Evolutionary conservation across 1,140 invertebrate genomes (phyloP).

Genomic region (Diachasmimorpha longicaudata): DNA sequence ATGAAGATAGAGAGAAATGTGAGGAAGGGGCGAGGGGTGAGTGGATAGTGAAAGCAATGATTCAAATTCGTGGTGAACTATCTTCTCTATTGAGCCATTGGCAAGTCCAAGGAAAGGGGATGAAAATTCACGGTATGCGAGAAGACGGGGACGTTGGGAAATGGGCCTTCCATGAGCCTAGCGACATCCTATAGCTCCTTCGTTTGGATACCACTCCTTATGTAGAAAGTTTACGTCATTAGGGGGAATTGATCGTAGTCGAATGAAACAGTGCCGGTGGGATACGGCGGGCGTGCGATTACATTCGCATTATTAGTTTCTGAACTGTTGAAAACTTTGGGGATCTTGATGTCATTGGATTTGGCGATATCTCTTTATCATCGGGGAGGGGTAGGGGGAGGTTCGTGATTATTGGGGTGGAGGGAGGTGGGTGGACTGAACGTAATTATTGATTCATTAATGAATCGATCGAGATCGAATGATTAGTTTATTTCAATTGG

Average conservation of each 20-base stretch:
- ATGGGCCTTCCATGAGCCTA: too few relatives aligned
- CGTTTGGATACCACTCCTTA: constrained; percentile 2
- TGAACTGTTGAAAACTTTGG: background rate
- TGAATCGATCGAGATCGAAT: too few relatives aligned
- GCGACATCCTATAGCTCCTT: too few relatives aligned
- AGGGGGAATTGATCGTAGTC: constrained; percentile 28
- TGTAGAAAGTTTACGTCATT: constrained; percentile 29
- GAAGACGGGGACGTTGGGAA: background rate
- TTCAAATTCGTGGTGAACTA: constrained; percentile 9
- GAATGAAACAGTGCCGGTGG: constrained; percentile 19
- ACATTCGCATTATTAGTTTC: constrained; percentile 28
- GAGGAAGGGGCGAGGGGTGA: background rate
- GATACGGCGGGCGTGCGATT: constrained; percentile 25
- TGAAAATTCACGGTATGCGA: too few relatives aligned
- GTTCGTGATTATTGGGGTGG: too few relatives aligned
- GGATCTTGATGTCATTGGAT: background rate
- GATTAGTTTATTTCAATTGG: too few relatives aligned
- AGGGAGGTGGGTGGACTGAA: too few relatives aligned
- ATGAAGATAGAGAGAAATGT: constrained; percentile 1
- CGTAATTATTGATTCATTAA: too few relatives aligned
- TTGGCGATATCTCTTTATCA: background rate
- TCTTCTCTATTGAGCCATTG: constrained; percentile 10
- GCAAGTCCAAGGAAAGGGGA: too few relatives aligned
- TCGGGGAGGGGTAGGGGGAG: too few relatives aligned
- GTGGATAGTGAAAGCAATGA: constrained; percentile 18